Evolutionary conservation across 1,140 invertebrate genomes (phyloP).

Genomic region (Callitettix versicolor): DNA sequence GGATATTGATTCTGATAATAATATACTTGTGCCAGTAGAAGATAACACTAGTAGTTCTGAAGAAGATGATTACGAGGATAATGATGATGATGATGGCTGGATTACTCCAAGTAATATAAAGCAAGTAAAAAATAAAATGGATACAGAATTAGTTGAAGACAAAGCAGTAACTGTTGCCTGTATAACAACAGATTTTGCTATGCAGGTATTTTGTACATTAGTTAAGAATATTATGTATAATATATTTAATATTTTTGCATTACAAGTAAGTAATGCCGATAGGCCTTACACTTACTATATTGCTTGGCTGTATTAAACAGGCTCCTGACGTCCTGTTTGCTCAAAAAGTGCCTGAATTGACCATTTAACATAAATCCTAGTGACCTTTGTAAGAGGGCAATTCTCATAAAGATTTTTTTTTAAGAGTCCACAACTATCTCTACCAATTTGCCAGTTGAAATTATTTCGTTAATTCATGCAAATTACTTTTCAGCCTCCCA

Average conservation of each 20-base stretch:
- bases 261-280: not conserved
- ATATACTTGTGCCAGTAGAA: constrained; percentile 30
- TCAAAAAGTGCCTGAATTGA: too few species aligned
- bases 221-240: not conserved
- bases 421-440: too few species aligned
- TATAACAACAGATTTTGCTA: constrained; percentile 91
- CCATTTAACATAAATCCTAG: too few species aligned
- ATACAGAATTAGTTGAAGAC: constrained; percentile 46
- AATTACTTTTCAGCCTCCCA: too few species aligned
- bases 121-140: constrained; percentile 57
- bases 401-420: too few species aligned
- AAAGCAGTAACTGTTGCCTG: constrained; percentile 71
- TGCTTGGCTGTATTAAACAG: too few species aligned
- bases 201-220: constrained; percentile 48
- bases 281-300: too few species aligned
- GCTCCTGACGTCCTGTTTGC: too few species aligned
- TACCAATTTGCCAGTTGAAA: too few species aligned
- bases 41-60: constrained; percentile 23
- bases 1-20: constrained; percentile 30
- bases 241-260: not conserved
- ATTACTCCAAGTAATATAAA: constrained; percentile 81
- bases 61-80: constrained; percentile 24
- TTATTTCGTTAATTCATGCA: too few species aligned
- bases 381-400: too few species aligned
- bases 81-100: constrained; percentile 69